A percentile compares a stretch with the other conserved stretches of the same genome.
Conservation (phyloP, 2,113 vertebrate genomes). For the Ia io region DNA sequence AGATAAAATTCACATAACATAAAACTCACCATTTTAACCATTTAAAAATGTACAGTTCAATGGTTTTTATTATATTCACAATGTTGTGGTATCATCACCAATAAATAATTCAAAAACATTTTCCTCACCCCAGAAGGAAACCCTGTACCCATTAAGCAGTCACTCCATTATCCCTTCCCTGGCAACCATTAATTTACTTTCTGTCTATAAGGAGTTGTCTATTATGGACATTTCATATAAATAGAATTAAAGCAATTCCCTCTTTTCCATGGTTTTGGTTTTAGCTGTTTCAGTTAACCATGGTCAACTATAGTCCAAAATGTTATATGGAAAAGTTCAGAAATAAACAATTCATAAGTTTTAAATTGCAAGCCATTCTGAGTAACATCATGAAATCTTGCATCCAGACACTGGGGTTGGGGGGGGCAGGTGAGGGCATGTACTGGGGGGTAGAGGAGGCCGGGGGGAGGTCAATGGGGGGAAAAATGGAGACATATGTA, state of each 20-base stretch:
- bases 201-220: background rate
- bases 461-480: too few relatives aligned
- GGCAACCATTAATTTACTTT: background rate
- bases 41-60: background rate
- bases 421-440: too few relatives aligned
- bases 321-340: background rate
- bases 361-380: background rate
- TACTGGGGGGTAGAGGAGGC: too few relatives aligned
- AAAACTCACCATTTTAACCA: background rate
- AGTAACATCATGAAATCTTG: background rate
- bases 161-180: background rate
- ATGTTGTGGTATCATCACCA: background rate
- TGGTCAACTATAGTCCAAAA: background rate
- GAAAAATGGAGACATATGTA: too few relatives aligned
- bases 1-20: background rate
- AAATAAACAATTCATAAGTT: background rate
- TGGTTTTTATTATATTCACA: background rate
- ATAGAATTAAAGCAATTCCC: background rate
- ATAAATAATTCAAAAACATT: slow-evolving; percentile 6
- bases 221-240: background rate
- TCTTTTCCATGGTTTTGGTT: background rate
- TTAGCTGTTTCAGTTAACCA: background rate
- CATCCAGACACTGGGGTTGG: too few relatives aligned
- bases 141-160: background rate
- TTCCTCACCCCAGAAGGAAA: background rate